Conservation (phyloP, 2,888 invertebrate genomes). For the Amaurobius ferox region DNA sequence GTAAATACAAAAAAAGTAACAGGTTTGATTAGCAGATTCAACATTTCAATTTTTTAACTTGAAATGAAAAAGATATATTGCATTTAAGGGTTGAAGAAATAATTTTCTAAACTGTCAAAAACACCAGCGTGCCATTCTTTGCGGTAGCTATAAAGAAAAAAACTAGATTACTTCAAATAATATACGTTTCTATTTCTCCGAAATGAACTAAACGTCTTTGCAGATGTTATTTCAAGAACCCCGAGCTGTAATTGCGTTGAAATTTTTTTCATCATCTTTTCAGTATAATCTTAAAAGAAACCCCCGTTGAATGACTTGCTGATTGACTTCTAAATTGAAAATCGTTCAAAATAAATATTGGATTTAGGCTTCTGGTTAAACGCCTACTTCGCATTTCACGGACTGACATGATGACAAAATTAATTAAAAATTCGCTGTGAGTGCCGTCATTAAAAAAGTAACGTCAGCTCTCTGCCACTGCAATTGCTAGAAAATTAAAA, state of each 20-base stretch:
- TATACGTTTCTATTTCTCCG: constrained; percentile 50
- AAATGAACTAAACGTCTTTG: constrained; percentile 24
- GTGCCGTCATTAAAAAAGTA: background rate
- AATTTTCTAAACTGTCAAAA: constrained; percentile 69
- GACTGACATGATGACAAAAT: background rate
- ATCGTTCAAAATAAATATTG: constrained; percentile 68
- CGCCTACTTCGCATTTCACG: constrained; percentile 4
- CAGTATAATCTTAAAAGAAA: constrained; percentile 29
- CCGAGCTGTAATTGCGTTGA: constrained; percentile 51
- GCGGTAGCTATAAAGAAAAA: constrained; percentile 12
- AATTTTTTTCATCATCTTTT: constrained; percentile 1
- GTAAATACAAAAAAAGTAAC: background rate
- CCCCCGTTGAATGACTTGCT: constrained; percentile 46
- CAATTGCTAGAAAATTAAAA: background rate
- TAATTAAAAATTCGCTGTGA: background rate
- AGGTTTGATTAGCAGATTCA: background rate
- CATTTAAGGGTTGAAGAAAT: constrained; percentile 60
- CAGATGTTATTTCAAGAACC: constrained; percentile 59
- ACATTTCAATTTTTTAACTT: background rate
- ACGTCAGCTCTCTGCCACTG: background rate
- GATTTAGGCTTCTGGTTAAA: constrained; percentile 56
- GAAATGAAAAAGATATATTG: constrained; percentile 35
- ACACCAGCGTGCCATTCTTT: constrained; percentile 31
- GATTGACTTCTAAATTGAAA: constrained; percentile 71
- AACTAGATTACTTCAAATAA: constrained; percentile 53